Evolutionary conservation across 2,797 vertebrate genomes (phyloP).

Genomic region (Syngnathus acus): DNA sequence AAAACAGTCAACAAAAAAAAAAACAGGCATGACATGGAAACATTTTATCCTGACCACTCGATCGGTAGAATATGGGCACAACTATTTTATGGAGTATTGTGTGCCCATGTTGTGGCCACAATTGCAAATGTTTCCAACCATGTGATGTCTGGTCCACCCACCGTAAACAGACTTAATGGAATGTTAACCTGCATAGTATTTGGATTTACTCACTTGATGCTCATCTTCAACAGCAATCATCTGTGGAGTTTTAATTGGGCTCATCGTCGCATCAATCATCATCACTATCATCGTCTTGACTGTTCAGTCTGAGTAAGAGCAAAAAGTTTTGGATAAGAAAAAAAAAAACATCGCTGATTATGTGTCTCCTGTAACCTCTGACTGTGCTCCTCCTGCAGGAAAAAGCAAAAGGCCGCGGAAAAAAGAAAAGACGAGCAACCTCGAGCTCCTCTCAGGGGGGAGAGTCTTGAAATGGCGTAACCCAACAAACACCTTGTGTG

Average conservation of each 20-base stretch:
- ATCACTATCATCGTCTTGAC: constrained; percentile 45
- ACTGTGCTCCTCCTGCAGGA: constrained; percentile 28
- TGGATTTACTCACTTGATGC: background rate
- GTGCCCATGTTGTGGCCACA: background rate
- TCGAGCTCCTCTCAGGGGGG: constrained; percentile 37
- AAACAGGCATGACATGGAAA: background rate
- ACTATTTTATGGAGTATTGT: background rate
- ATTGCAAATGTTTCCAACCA: too few species aligned
- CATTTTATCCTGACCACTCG: background rate
- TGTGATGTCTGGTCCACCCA: background rate
- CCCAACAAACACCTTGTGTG: background rate
- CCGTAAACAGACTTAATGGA: background rate
- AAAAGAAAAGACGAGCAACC: constrained; percentile 28
- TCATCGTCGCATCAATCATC: constrained; percentile 39
- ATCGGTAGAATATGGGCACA: background rate
- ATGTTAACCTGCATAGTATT: background rate
- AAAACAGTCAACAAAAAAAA: background rate
- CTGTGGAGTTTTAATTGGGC: constrained; percentile 55
- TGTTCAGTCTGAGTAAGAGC: constrained; percentile 57
- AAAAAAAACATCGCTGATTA: background rate
- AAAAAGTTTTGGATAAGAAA: too few species aligned
- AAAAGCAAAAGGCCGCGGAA: constrained; percentile 28
- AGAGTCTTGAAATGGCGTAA: constrained; percentile 50
- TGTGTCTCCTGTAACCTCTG: background rate
- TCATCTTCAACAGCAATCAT: constrained; percentile 56